Base-by-base conservation (phyloP, 2,113 vertebrate species). In the Romanogobio albipinnatus region DNA sequence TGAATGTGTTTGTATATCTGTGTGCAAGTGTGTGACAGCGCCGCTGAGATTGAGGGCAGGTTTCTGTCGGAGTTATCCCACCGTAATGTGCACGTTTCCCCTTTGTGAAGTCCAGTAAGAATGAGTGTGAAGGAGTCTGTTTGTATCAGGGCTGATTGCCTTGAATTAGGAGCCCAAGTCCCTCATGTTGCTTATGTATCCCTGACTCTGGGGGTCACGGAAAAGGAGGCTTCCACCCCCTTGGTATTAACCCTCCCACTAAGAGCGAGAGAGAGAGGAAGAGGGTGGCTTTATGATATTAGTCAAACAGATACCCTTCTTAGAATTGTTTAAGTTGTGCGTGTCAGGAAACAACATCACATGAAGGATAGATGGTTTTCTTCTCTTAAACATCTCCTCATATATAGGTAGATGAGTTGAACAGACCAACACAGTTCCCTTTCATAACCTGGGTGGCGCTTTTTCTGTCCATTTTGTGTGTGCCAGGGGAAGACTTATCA, bases 131-230 rank as follows among this genome's bases (percentile, higher is more conserved):
- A 91, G 91, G 79, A 89, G 88, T 84, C 75, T 36, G 89, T 86
- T 90, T 86, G 90, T 81, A 84, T 88, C 91, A 91, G 92, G 93
- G 89, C 76, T 36, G 89, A 87, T 90, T 86, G 91, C 79, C 90
- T 93, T 92, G 94, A 95, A 95, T 91, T 90, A 87, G 90, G 88
- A 93, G 94, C 93, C 94, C 43, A 90, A 90, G 92, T 92, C 93
- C 93, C 94, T 97, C 96, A 95, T 96, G 95, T 96, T 96, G 94
- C 93, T 96, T 96, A 94, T 95, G 94, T 95, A 95, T 94, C 92
- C 91, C 91, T 93, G 94, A 94, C 93, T 92, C 91, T 88, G 85
- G 86, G 92, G 93, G 93, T 93, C 94, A 94, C 84, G 90, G 92
- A 93, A 94, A 92, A 90, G 91, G 89, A 91, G 89, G 89, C 91